These are phyloP conservation scores for Camponotus floridanus DNA, from an alignment of 1,140 invertebrate species.

Conservation along the genomic window DNA sequence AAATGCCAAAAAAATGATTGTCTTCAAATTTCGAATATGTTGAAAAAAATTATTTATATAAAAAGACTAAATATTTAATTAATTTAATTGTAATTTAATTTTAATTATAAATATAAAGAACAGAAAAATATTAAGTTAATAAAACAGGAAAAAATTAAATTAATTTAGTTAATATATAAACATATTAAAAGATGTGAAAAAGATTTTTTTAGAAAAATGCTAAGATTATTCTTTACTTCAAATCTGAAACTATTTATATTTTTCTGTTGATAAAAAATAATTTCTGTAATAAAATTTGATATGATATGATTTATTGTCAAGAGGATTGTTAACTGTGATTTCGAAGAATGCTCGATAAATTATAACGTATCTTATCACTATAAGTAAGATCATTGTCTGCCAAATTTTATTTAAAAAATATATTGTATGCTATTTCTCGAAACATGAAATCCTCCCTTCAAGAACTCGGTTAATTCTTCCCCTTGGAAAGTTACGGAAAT, in stretches of 20 bases:
- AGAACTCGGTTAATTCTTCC: slow-evolving; percentile 3
- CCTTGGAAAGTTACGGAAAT: slow-evolving; percentile 39
- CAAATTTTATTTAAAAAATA: background rate
- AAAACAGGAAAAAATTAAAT: too few relatives aligned
- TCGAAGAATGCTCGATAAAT: slow-evolving; percentile 25
- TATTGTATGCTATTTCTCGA: background rate
- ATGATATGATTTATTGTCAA: slow-evolving; percentile 29
- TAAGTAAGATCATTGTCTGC: background rate
- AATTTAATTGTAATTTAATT: too few relatives aligned
- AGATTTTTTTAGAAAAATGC: background rate
- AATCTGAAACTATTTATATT: background rate
- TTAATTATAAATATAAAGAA: slow-evolving; percentile 35
- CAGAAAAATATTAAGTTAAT: background rate
- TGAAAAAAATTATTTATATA: background rate
- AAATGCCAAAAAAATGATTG: background rate
- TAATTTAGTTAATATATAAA: too few relatives aligned
- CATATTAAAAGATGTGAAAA: background rate
- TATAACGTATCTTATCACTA: background rate
- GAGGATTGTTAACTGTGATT: background rate
- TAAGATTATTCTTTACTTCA: background rate
- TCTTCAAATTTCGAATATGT: background rate
- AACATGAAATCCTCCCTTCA: background rate
- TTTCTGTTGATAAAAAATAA: background rate
- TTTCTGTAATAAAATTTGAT: slow-evolving; percentile 4
- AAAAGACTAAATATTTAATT: background rate